Conservation (phyloP, 2,888 invertebrate species). For the Limenitis camilla region DNA sequence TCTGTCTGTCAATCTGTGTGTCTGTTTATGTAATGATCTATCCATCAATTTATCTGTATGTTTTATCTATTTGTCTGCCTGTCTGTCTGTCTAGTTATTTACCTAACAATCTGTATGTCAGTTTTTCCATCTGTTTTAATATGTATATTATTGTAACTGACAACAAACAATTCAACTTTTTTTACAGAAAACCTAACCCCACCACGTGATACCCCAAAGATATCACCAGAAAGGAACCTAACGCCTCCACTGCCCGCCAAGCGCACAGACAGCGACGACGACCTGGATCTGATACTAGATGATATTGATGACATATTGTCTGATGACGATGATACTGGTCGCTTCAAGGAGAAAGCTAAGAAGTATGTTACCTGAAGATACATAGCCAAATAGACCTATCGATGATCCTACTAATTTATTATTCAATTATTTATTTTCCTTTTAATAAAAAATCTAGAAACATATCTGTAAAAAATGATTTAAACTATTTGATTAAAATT, state of each 20-base stretch:
- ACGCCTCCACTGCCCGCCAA: conserved; percentile 22
- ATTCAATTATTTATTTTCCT: too few species aligned
- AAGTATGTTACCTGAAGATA: conserved; percentile 33
- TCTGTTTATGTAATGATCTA: too few species aligned
- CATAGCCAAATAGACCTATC: too few species aligned
- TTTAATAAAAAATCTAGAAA: too few species aligned
- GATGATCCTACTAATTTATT: not conserved
- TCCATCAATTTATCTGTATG: too few species aligned
- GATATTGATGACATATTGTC: conserved; percentile 67
- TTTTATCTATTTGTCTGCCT: too few species aligned
- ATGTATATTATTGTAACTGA: not conserved
- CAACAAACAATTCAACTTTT: not conserved
- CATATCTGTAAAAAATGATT: too few species aligned
- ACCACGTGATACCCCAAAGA: conserved; percentile 28
- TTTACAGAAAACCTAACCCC: conserved; percentile 39
- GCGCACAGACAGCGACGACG: conserved; percentile 45
- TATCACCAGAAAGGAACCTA: conserved; percentile 26
- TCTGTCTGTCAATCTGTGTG: too few species aligned
- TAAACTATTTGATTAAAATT: too few species aligned
- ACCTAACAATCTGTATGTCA: too few species aligned
- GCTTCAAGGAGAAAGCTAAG: conserved; percentile 43
- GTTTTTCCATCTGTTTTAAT: too few species aligned
- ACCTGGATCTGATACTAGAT: conserved; percentile 58
- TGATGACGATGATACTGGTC: conserved; percentile 52
- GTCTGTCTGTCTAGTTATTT: too few species aligned